Percentiles rank a stretch among this genome's conserved stretches.
Evolutionary conservation across 2,888 invertebrate genomes (phyloP).

Genomic region (Drosophila prostipennis): DNA sequence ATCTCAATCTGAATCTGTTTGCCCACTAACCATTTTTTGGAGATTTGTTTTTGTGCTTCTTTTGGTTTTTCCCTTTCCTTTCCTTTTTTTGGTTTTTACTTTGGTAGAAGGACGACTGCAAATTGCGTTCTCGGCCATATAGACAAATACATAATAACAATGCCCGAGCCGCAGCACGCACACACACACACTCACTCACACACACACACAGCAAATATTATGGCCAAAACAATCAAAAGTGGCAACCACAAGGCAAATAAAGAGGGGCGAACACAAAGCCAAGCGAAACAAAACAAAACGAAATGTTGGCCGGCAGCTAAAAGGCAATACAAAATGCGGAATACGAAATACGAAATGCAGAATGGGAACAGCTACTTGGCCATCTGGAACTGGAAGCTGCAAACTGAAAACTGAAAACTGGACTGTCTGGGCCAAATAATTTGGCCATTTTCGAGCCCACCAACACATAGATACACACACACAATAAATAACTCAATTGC

Average conservation of each 20-base stretch:
- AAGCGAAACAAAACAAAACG: slow-evolving; percentile 43
- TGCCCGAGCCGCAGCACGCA: slow-evolving; percentile 42
- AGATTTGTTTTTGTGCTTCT: not conserved
- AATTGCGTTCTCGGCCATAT: slow-evolving; percentile 51
- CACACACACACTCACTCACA: slow-evolving; percentile 4
- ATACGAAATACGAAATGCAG: slow-evolving; percentile 15
- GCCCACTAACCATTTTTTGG: not conserved
- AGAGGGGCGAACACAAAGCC: slow-evolving; percentile 39
- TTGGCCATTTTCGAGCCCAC: slow-evolving; percentile 11
- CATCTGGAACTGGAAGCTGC: slow-evolving; percentile 46
- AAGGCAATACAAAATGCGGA: slow-evolving; percentile 37
- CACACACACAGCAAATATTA: slow-evolving; percentile 55
- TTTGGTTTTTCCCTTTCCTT: no score
- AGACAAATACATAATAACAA: slow-evolving; percentile 63
- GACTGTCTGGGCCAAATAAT: slow-evolving; percentile 16
- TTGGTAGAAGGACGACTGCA: slow-evolving; percentile 40
- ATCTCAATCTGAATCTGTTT: slow-evolving; percentile 5
- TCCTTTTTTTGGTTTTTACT: slow-evolving; percentile 2
- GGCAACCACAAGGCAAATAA: slow-evolving; percentile 67
- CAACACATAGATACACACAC: slow-evolving; percentile 22
- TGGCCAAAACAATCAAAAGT: slow-evolving; percentile 76
- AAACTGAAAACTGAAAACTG: slow-evolving; percentile 39
- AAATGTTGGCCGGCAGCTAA: slow-evolving; percentile 64
- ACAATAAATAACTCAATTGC: slow-evolving; percentile 77
- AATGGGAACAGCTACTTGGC: slow-evolving; percentile 44